phyloP scores from a whole-genome alignment of 2,888 invertebrate genomes.

The Drosophila mulleri region DNA sequence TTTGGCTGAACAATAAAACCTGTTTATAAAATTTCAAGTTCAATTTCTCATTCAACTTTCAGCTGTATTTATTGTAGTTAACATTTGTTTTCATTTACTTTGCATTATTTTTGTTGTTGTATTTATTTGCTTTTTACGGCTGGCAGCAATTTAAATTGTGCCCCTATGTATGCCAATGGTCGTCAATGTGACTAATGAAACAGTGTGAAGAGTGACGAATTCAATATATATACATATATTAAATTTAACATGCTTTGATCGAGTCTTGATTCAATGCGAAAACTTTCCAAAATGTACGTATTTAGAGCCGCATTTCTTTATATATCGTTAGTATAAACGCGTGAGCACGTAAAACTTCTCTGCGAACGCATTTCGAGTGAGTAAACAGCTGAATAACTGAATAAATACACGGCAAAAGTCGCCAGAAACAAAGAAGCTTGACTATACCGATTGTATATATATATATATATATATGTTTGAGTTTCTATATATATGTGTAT shows the following conservation, averaged over 20 bases:
- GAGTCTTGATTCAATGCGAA: neutral
- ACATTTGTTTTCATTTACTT: neutral
- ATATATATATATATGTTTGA: neutral
- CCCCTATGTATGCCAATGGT: neutral
- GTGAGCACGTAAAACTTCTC: slow-evolving; percentile 1
- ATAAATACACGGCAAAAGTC: slow-evolving; percentile 18
- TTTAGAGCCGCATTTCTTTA: neutral
- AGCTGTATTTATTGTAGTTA: neutral
- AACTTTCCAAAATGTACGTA: slow-evolving; percentile 26
- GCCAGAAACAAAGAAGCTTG: slow-evolving; percentile 13
- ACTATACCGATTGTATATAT: slow-evolving; percentile 6
- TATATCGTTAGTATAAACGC: neutral
- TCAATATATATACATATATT: neutral
- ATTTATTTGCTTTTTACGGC: neutral
- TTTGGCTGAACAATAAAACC: slow-evolving; percentile 20
- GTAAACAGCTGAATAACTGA: slow-evolving; percentile 31
- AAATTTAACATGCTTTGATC: neutral
- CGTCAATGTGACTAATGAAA: slow-evolving; percentile 34
- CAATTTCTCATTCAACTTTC: slow-evolving; percentile 7
- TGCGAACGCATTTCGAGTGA: slow-evolving; percentile 13
- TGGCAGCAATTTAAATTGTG: neutral
- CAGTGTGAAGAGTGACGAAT: slow-evolving; percentile 2
- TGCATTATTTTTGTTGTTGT: neutral
- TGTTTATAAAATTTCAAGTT: slow-evolving; percentile 43
- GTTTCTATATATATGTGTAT: neutral